Conservation (phyloP, 2,888 invertebrate genomes). For the Lapara coniferarum region DNA sequence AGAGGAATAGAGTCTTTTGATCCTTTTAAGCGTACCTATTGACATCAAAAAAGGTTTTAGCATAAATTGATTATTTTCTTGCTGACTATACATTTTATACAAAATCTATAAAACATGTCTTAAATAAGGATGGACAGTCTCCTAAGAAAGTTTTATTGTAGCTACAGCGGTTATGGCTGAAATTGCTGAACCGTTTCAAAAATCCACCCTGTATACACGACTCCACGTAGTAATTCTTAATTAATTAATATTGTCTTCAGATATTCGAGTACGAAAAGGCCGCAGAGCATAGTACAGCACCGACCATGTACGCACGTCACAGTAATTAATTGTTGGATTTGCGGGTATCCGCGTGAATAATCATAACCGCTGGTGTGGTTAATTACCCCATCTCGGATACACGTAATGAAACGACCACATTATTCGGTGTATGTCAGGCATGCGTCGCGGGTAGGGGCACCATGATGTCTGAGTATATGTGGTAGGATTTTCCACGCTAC, state of each 20-base stretch:
- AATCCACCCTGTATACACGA: background rate
- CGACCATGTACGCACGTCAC: conserved; percentile 64
- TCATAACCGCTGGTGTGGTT: conserved; percentile 68
- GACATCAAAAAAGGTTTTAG: no score
- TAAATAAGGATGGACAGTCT: no score
- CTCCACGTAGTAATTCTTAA: background rate
- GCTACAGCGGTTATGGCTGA: no score
- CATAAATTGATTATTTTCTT: no score
- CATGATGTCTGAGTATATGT: background rate
- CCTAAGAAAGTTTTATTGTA: no score
- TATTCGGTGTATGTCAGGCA: conserved; percentile 47
- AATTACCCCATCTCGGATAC: conserved; percentile 59
- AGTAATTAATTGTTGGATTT: conserved; percentile 69
- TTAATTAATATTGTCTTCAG: conserved; percentile 14
- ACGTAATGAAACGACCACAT: conserved; percentile 59
- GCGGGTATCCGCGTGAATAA: conserved; percentile 70
- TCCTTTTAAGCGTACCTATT: no score
- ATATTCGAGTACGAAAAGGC: conserved; percentile 35
- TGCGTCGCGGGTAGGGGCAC: conserved; percentile 23
- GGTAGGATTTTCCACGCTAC: no score
- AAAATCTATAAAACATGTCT: no score
- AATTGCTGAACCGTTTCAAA: background rate
- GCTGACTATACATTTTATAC: no score
- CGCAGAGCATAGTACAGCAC: conserved; percentile 34
- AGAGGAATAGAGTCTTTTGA: no score